These are phyloP conservation scores for Orbicella faveolata DNA, from an alignment of 64 coral and sea anemone genomes.

Conservation along the genomic window DNA sequence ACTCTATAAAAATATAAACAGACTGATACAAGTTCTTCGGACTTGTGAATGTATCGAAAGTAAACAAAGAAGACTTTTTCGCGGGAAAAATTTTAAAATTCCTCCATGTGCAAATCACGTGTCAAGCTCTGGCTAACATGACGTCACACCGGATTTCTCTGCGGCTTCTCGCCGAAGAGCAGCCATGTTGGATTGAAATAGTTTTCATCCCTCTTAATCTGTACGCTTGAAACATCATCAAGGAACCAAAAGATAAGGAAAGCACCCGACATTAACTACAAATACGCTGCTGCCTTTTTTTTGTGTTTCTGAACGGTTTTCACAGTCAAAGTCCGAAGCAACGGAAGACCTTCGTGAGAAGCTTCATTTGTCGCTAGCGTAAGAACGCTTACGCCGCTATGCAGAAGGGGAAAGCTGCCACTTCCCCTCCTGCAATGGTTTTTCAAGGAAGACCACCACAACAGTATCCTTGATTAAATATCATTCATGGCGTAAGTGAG, in stretches of 20 bases:
- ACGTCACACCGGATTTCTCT: conserved; percentile 92
- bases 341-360: conserved; percentile 96
- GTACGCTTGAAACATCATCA: conserved; percentile 73
- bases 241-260: conserved; percentile 46
- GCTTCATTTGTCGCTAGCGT: conserved; percentile 86
- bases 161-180: conserved; percentile 98
- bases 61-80: conserved; percentile 5
- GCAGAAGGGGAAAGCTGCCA: conserved; percentile 90
- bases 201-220: conserved; percentile 92
- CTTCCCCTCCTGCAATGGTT: conserved; percentile 70
- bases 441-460: conserved; percentile 40
- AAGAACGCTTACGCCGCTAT: conserved; percentile 85
- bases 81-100: conserved; percentile 78
- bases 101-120: conserved; percentile 66
- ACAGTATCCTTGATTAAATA: conserved; percentile 69
- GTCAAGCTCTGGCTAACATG: conserved; percentile 71
- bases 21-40: not conserved
- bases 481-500: not conserved
- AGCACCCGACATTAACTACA: not conserved
- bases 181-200: conserved; percentile 91
- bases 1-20: too few species aligned
- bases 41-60: not conserved
- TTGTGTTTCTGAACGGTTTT: conserved; percentile 55
- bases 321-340: conserved; percentile 62
- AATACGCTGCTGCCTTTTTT: conserved; percentile 28